Evolutionary conservation across 2,888 invertebrate genomes (phyloP).

Genomic region (Mallateleia sp.): DNA sequence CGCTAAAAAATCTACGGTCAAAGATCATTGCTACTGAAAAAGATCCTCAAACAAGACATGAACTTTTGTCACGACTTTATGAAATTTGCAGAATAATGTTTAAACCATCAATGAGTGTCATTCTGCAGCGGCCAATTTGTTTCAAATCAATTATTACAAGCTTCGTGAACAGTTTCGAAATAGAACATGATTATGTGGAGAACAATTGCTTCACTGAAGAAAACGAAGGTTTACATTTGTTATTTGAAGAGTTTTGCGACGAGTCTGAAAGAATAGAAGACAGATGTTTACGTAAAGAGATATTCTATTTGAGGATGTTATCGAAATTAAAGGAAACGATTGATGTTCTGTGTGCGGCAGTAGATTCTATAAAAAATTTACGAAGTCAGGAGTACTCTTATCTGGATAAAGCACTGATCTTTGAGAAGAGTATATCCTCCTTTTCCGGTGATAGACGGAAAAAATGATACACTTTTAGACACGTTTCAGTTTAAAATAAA

Average conservation of each 20-base stretch:
- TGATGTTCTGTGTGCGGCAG: constrained; percentile 21
- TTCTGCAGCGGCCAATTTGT: background rate
- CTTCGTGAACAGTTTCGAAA: constrained; percentile 56
- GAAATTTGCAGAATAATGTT: constrained; percentile 53
- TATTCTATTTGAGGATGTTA: constrained; percentile 58
- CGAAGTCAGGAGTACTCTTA: constrained; percentile 5
- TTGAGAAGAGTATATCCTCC: background rate
- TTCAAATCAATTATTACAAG: constrained; percentile 36
- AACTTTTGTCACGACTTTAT: constrained; percentile 26
- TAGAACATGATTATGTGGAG: constrained; percentile 36
- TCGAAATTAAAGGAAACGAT: constrained; percentile 47
- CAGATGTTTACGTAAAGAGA: constrained; percentile 20
- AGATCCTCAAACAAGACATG: constrained; percentile 16
- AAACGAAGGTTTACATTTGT: background rate
- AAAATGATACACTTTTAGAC: background rate
- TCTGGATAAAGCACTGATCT: constrained; percentile 41
- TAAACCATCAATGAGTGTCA: background rate
- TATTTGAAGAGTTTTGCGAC: background rate
- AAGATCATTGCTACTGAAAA: constrained; percentile 14
- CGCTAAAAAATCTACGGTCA: constrained; percentile 25
- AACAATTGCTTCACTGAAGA: constrained; percentile 40
- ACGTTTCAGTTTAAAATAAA: constrained; percentile 6
- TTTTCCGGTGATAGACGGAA: background rate
- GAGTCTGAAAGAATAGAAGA: background rate
- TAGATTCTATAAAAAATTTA: constrained; percentile 52